Evolutionary conservation across 2,888 invertebrate species (phyloP), one percentile per base, ranked within the genome.

Genomic region (Orthosia gothica): DNA sequence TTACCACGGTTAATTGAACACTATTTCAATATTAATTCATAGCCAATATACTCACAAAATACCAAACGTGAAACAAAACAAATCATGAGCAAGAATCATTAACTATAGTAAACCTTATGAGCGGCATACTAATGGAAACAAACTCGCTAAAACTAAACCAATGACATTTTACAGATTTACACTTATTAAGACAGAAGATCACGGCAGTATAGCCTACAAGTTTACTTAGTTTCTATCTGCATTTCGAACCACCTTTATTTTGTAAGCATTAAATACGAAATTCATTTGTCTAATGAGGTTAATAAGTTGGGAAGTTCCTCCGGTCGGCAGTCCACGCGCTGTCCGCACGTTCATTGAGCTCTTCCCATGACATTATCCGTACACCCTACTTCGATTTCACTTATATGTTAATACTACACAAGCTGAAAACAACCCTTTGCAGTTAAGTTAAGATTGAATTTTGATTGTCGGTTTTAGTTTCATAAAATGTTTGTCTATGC

Each of bases 281-380:
- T 89, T 93, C 82, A 88, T 88, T 88, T 90, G 87, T 81, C 70
- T 82, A 88, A 90, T 86, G 81, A 80, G 75, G 77, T 79, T 83
- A 91, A 91, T 92, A 92, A 91, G 89, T 91, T 93, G 90, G 92
- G 90, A 83, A 88, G 88, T 90, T 92, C 90, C 91, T 91, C 92
- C 93, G 95, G 93, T 93, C 95, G 93, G 95, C 94, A 94, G 96
- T 95, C 95, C 94, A 94, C 93, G 94, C 94, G 94, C 94, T 95
- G 96, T 95, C 96, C 95, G 95, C 93, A 93, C 94, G 94, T 95
- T 95, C 95, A 95, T 94, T 95, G 94, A 95, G 96, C 94, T 94
- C 96, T 96, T 96, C 96, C 96, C 96, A 96, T 96, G 96, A 96
- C 96, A 96, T 96, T 96, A 96, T 95, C 93, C 94, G 83, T 83